These are phyloP conservation scores for Calameuta filiformis DNA, from an alignment of 2,888 invertebrate species.

Conservation along the genomic window DNA sequence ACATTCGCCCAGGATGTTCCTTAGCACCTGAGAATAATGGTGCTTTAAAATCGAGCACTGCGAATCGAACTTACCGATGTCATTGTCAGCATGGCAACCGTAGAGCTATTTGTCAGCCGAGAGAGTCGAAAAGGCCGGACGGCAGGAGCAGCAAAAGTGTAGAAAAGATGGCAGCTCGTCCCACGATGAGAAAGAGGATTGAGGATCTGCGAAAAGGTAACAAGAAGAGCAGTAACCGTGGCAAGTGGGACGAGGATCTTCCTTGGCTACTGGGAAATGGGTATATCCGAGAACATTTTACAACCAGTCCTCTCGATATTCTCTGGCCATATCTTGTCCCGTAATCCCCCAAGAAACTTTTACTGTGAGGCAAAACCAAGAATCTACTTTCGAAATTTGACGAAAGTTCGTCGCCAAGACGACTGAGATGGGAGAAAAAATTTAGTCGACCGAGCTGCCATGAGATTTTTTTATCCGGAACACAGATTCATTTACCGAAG, in stretches of 20 bases:
- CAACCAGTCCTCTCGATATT: background rate
- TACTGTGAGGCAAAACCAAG: background rate
- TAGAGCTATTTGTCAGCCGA: background rate
- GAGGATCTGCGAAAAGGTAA: background rate
- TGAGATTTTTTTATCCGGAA: background rate
- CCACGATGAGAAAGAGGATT: background rate
- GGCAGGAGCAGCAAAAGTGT: background rate
- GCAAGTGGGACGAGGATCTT: background rate
- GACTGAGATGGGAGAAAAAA: background rate
- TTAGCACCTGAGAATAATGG: background rate
- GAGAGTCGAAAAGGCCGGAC: background rate
- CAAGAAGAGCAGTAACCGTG: background rate
- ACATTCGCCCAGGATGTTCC: background rate
- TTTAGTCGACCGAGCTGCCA: too few relatives aligned
- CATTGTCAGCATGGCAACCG: background rate
- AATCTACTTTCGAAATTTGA: background rate
- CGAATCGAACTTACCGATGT: background rate
- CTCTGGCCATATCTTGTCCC: background rate
- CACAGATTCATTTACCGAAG: background rate
- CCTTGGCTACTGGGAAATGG: background rate
- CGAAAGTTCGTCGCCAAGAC: background rate
- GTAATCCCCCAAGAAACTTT: background rate
- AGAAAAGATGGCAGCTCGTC: background rate
- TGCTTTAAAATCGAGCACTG: background rate
- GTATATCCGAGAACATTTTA: background rate